A percentile compares a stretch with the other conserved stretches of the same genome.
Evolutionary conservation across 2,888 invertebrate genomes (phyloP).

Genomic region (Scrobipalpa costella): DNA sequence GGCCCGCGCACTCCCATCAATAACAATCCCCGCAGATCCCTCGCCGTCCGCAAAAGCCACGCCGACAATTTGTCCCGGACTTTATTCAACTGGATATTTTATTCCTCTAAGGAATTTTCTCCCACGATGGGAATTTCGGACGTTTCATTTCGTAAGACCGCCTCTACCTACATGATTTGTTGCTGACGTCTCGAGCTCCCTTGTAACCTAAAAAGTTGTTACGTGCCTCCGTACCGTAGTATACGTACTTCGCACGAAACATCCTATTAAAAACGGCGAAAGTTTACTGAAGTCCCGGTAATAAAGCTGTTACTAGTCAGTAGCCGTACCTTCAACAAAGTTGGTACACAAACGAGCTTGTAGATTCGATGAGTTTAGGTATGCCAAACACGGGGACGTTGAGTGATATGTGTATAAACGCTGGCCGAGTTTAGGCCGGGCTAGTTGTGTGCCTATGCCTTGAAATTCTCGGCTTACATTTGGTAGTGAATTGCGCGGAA

Average conservation of each 20-base stretch:
- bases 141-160: conserved; percentile 21
- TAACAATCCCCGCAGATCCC: conserved; percentile 68
- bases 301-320: conserved; percentile 13
- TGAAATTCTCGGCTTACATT: conserved; percentile 36
- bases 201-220: background rate
- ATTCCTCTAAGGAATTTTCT: conserved; percentile 44
- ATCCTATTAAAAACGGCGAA: conserved; percentile 9
- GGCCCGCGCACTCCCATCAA: conserved; percentile 52
- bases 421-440: conserved; percentile 19
- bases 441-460: conserved; percentile 25
- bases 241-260: conserved; percentile 3
- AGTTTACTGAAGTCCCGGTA: conserved; percentile 10
- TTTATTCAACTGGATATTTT: conserved; percentile 54
- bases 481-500: conserved; percentile 56
- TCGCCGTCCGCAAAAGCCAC: conserved; percentile 59
- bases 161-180: conserved; percentile 16
- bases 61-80: conserved; percentile 65
- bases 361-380: conserved; percentile 16
- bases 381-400: conserved; percentile 20
- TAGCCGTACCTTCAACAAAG: conserved; percentile 7
- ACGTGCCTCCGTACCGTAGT: background rate
- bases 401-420: conserved; percentile 23
- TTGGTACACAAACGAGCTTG: conserved; percentile 11
- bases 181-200: conserved; percentile 1
- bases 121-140: conserved; percentile 40